Evolutionary conservation across 2,888 invertebrate genomes (phyloP).

Genomic region (Zhuqinia jingwanae): DNA sequence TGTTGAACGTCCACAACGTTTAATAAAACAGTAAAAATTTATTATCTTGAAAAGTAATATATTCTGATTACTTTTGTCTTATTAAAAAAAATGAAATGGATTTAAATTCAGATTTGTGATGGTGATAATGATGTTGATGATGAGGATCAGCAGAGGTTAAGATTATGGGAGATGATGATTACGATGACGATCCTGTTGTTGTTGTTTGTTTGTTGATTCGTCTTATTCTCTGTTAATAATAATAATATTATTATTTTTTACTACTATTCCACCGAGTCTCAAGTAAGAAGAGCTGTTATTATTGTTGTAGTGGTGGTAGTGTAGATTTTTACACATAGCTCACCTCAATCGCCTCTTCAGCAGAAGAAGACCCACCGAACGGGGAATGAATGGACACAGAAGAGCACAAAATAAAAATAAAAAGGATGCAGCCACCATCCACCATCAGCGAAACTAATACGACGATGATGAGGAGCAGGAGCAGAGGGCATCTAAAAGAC

Average conservation of each 20-base stretch:
- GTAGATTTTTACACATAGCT: not conserved
- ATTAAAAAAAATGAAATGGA: no score
- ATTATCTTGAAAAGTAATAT: no score
- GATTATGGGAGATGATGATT: not conserved
- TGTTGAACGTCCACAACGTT: no score
- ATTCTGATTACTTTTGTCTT: no score
- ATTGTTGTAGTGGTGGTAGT: not conserved
- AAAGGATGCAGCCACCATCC: not conserved
- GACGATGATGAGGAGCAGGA: not conserved
- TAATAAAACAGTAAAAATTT: no score
- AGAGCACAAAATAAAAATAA: not conserved
- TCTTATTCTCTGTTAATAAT: slow-evolving; percentile 28
- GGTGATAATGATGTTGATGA: no score
- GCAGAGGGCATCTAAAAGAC: slow-evolving; percentile 40
- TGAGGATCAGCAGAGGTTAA: no score
- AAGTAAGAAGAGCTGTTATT: not conserved
- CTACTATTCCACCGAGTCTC: not conserved
- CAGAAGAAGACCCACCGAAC: slow-evolving; percentile 15
- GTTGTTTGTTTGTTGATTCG: slow-evolving; percentile 16
- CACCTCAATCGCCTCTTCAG: no score
- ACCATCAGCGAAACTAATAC: not conserved
- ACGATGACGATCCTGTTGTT: slow-evolving; percentile 1
- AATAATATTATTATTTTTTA: slow-evolving; percentile 8
- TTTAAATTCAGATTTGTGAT: no score
- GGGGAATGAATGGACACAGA: slow-evolving; percentile 27